Evolutionary conservation across 2,113 vertebrate genomes (phyloP), one percentile per base, ranked within the genome.

Genomic region (Heterotis niloticus): DNA sequence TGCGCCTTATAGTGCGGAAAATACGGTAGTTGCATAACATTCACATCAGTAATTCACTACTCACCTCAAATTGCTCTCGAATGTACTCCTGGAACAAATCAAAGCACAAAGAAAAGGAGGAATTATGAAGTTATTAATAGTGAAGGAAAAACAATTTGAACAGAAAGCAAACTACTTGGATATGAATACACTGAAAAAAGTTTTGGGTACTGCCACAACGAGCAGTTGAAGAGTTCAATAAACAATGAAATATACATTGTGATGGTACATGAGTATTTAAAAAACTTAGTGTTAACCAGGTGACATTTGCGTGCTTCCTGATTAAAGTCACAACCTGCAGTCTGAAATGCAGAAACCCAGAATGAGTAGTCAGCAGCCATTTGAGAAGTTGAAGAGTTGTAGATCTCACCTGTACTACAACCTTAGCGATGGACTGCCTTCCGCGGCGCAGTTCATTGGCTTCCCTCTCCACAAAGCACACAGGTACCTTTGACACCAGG

Each of bases 391-490:
- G 28, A 23, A 10, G 24, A 44, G 11, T 13, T 64, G 59, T 2
- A 3, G 28, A 14, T 56, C 65, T 93, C 64, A 98, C 96, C 95
- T 98, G 90, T 81, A 98, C 92, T n/a, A 98, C 89, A 44, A 88
- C 86, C 86, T 92, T 95, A 83, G 95, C 90, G 78, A 97, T 90
- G 5, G 95, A 90, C 3, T 88, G 85, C 79, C 97, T 93, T 74
- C 95, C 95, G 76, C 95, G 91, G 1, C 91, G 93, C 65, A 95
- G 84, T 83, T 98, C 96, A 73, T 87, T 97, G 82, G 91, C 95
- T 86, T 99, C 96, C 90, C 94, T 95, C 88, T 99, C 96, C 82
- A 94, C 82, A 81, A 98, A 97, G 80, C 96, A 99, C 77, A 94
- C 62, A 0, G 98, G 98, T 23, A 98, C 95, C 82, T 93, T 95